phyloP scores from a whole-genome alignment of 2,797 vertebrate species.

The Eutrigla gurnardus region DNA sequence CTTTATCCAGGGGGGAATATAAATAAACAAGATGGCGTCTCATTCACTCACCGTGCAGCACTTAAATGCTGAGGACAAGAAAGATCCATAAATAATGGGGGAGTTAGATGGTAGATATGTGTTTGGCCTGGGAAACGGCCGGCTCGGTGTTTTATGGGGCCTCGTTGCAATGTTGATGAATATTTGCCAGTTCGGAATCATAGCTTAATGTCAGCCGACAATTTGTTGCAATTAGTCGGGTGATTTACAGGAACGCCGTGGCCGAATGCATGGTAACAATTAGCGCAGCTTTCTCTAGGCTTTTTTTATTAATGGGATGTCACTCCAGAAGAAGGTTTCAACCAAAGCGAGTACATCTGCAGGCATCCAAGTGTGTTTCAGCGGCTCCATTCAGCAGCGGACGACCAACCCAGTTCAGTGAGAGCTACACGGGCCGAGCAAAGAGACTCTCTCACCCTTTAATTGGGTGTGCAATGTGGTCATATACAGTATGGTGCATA shows the following conservation, averaged over 20 bases:
- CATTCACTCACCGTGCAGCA: constrained; percentile 76
- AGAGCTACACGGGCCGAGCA: constrained; percentile 9
- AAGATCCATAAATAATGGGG: constrained; percentile 84
- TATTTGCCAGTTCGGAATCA: constrained; percentile 86
- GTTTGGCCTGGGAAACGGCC: constrained; percentile 79
- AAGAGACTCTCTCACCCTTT: background rate
- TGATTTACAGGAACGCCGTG: constrained; percentile 85
- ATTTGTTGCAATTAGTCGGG: constrained; percentile 87
- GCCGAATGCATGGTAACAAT: constrained; percentile 84
- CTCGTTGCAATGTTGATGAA: constrained; percentile 86
- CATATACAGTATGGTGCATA: background rate
- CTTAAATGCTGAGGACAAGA: constrained; percentile 81
- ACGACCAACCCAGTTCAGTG: constrained; percentile 22
- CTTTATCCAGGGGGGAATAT: constrained; percentile 64
- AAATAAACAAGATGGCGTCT: constrained; percentile 77
- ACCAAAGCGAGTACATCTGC: constrained; percentile 70
- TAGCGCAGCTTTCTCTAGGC: constrained; percentile 81
- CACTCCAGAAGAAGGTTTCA: constrained; percentile 73
- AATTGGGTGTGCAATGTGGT: background rate
- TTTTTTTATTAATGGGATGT: constrained; percentile 85
- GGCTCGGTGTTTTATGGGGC: constrained; percentile 81
- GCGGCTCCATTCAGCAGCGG: constrained; percentile 15
- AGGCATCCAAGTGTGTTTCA: constrained; percentile 66
- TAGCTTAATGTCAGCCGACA: constrained; percentile 88
- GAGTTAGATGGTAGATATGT: constrained; percentile 77